Percentiles rank a stretch among this genome's conserved stretches.
Evolutionary conservation across 2,113 vertebrate species (phyloP).

Genomic region (Psephotus haematonotus): DNA sequence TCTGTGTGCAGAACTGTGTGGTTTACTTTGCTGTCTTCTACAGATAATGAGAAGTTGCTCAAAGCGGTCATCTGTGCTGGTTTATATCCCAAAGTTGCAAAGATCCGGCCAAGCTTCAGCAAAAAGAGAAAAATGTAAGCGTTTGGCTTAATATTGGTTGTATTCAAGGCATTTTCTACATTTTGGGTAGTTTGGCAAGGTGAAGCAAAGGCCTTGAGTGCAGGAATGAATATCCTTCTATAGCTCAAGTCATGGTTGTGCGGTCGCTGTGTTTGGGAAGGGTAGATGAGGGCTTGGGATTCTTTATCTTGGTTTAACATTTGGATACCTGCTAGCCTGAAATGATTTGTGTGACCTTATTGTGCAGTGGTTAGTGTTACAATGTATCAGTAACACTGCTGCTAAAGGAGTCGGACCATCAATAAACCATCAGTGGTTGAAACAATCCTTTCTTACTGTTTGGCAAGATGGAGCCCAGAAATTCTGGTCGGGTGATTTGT

Average conservation of each 20-base stretch:
- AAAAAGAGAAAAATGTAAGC: constrained; percentile 93
- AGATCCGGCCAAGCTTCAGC: constrained; percentile 87
- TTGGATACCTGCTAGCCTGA: background rate
- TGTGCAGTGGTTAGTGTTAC: background rate
- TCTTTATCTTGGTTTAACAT: background rate
- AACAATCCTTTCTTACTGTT: background rate
- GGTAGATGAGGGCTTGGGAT: background rate
- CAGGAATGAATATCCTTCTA: background rate
- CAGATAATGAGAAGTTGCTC: constrained; percentile 96
- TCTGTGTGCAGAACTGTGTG: background rate
- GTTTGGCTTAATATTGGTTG: background rate
- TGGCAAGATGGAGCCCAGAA: background rate
- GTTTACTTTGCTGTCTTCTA: background rate
- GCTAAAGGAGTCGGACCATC: background rate
- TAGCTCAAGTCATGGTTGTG: background rate
- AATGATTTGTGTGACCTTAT: background rate
- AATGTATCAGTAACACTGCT: background rate
- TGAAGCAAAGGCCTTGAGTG: background rate
- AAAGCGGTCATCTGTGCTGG: constrained; percentile 98
- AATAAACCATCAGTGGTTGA: background rate
- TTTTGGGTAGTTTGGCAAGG: background rate
- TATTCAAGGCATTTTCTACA: background rate
- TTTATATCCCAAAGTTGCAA: constrained; percentile 97
- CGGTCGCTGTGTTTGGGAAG: background rate
- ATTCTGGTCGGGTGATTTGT: background rate